Conservation (phyloP, 2,113 vertebrate genomes). For the Antigone vipio region DNA sequence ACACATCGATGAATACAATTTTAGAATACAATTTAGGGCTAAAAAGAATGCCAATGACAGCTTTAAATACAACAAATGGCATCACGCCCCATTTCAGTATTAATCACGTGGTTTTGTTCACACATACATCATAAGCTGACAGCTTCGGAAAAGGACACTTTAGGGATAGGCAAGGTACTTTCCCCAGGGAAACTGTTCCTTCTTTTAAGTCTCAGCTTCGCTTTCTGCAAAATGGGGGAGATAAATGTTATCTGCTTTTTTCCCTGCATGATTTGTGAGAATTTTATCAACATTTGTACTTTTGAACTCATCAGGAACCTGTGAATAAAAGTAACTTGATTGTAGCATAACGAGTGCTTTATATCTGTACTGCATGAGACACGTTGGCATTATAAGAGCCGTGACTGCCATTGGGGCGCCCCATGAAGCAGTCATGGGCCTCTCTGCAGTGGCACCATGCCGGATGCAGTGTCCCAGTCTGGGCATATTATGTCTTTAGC, state of each 20-base stretch:
- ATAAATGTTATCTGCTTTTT: neutral
- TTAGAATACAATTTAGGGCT: neutral
- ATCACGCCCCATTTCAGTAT: neutral
- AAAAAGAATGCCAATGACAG: neutral
- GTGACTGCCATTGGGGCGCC: fast-evolving
- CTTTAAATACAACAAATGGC: neutral
- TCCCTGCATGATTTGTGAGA: neutral
- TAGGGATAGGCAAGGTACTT: neutral
- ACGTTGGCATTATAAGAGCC: neutral
- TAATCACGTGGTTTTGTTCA: neutral
- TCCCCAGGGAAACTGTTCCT: neutral
- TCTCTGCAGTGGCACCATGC: no score
- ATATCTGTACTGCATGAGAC: neutral
- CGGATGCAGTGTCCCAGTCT: neutral
- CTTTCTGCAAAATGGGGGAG: neutral
- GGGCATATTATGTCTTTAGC: fast-evolving
- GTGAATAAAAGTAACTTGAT: neutral
- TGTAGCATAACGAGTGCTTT: neutral
- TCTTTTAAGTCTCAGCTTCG: neutral
- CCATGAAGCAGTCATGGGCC: fast-evolving
- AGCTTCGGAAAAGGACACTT: neutral
- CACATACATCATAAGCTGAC: no score
- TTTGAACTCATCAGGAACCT: neutral
- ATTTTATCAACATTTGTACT: neutral
- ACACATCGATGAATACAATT: neutral